Evolutionary conservation across 1,140 invertebrate genomes (phyloP), one percentile per base, ranked within the genome.

Genomic region (Bombus confusus): DNA sequence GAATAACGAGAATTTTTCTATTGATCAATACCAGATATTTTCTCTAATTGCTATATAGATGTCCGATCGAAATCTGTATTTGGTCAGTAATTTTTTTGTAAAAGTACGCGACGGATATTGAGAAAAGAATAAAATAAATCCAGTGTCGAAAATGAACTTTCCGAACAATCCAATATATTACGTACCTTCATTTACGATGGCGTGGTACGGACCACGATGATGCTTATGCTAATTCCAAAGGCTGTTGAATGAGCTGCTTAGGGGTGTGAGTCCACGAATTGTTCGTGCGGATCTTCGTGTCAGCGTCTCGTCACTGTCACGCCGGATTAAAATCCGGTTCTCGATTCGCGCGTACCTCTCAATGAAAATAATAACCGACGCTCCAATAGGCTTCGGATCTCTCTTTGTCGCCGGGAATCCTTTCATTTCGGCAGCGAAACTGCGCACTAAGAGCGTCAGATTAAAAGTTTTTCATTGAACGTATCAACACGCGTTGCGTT

Each of bases 251-350:
- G 74, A 62, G 64, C 66, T 69, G 57, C 62, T 57, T 80, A 87
- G 86, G 90, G 89, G 90, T 86, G 83, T 66, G 85, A 77, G 85
- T 71, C 69, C 72, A 68, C 66, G 88, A 82, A 90, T 87, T 90
- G 90, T 91, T 89, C 88, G 85, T 73, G 62, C 87, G 90, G 86
- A 91, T 92, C 90, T 91, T 88, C 84, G 90, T 87, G 92, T 92
- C 92, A 91, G 90, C 91, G 79, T 87, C 91, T 91, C 91, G 91
- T 92, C 92, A 92, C 89, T 91, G 92, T 92, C 92, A 92, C 59
- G 52, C 43, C 66, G 88, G 92, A 91, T 92, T 92, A 91, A 91
- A 92, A 91, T 91, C 87, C 91, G 88, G 90, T 89, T 88, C 88
- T 81, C 83, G 72, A 89, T 91, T 91, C 89, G 88, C 86, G 74